Base-by-base conservation (phyloP, 2,888 invertebrate genomes). In the Sturmia bella region DNA sequence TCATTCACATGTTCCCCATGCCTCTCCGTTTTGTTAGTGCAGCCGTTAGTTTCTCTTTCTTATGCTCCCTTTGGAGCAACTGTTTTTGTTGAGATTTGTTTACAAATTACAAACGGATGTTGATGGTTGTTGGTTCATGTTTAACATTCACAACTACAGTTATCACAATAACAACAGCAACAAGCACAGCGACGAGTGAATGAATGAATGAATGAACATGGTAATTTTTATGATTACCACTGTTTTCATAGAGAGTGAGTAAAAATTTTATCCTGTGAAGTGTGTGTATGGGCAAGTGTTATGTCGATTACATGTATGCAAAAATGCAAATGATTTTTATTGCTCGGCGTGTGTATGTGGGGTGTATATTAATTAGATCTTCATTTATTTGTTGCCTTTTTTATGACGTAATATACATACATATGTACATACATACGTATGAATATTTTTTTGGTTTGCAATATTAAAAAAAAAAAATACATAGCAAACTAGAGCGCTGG, bases 311-410 rank as follows among this genome's bases (percentile, higher is more conserved):
- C 19, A 32, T 19, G 43, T 45, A 56, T 61, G 24, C 39, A 61
- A 52, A 66, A 59, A 75, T 75, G 59, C 45, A 69, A 69, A 76
- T 59, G 39, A 32, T 43, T 27, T 43, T 66, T 74, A 50, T 43
- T 52, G 56, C 32, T 7, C 19, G 13, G 13, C 5, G 13, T 24
- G n/a, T 52, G 24, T 19, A 19, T 43, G 21, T 69, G 32, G 69
- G 81, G 43, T 78, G 82, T 78, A 41, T 82, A 78, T 82, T 82
- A 82, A 82, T 82, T 82, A 82, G 70, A 78, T 78, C 74, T 82
- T 66, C 43, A 69, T 57, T 82, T 74, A 43, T 45, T 61, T 45
- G 24, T 59, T 69, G 43, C 64, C 27, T 57, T 64, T 69, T 41
- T n/a, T 63, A 43, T 57, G 52, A 11, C 21, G 54, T 12, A 41